Percentiles rank a stretch among this genome's conserved stretches.
Conservation (phyloP, 2,797 vertebrate genomes). For the Lates japonicus region DNA sequence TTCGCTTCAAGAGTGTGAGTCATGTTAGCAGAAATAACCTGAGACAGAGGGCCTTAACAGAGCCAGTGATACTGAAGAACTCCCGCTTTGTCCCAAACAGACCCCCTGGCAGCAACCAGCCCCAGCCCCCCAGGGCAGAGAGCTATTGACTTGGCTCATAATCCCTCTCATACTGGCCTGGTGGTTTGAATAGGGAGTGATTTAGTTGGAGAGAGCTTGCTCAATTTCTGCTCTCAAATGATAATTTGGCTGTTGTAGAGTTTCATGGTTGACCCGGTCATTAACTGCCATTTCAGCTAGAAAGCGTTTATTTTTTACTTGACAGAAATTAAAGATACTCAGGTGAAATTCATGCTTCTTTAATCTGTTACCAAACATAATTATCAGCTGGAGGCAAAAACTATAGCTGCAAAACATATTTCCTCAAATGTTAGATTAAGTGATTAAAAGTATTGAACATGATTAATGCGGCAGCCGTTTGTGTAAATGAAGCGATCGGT, state of each 20-base stretch:
- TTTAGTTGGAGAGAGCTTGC: constrained; percentile 16
- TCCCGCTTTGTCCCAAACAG: constrained; percentile 62
- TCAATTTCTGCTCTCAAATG: constrained; percentile 21
- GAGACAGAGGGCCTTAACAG: constrained; percentile 67
- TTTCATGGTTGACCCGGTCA: not conserved
- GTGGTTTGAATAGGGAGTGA: constrained; percentile 20
- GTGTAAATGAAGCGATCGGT: constrained; percentile 12
- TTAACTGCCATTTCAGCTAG: constrained; percentile 3
- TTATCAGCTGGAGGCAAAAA: not conserved
- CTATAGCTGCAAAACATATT: not conserved
- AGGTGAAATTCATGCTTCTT: not conserved
- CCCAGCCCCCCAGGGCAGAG: constrained; percentile 51
- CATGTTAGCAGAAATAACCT: constrained; percentile 75
- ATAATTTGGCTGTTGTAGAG: constrained; percentile 9
- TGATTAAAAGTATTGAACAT: not conserved
- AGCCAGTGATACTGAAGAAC: constrained; percentile 70
- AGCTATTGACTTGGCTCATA: constrained; percentile 55
- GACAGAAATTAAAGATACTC: not conserved
- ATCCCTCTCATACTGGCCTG: constrained; percentile 37
- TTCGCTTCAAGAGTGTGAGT: constrained; percentile 68
- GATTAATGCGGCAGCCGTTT: not conserved
- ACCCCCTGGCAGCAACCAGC: constrained; percentile 48
- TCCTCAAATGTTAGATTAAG: not conserved
- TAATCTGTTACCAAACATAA: not conserved
- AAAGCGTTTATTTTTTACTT: constrained; percentile 3